Evolutionary conservation across 1,140 invertebrate species (phyloP), one percentile per base, ranked within the genome.

Genomic region (Drosophila melanica): DNA sequence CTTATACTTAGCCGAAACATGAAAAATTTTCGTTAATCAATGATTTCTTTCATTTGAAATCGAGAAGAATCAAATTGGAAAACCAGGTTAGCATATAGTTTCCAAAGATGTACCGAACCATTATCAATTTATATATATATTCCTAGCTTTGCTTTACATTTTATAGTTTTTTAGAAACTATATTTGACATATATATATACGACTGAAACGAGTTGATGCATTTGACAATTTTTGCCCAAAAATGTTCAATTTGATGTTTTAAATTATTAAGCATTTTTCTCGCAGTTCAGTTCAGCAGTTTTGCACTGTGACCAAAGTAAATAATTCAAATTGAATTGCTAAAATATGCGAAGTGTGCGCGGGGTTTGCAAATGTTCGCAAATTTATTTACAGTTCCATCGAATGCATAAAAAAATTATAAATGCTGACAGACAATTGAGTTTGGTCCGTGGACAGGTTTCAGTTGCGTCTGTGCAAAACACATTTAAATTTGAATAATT

Each of bases 261-360:
- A 58, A 37, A 67, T 67, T 39, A 37, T 67, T 63, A n/a, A 41
- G 37, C 37, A 54, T 54, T 54, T 54, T 41, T 8, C 12, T 27
- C 37, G 50, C 45, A 42, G 65, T 35, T 59, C 45, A 42, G 65
- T 35, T 59, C 55, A 51, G 41, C 55, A 35, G 16, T 60, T 67
- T 50, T 41, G 11, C 37, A 39, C 12, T 41, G 18, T 11, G 47
- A 51, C 9, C 30, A 18, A 35, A 30, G 53, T 81, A 63, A 81
- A 81, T 81, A 79, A 82, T 84, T 84, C 76, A 82, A 67, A 75
- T 59, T 41, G 58, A 75, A 79, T 75, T 84, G 62, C 58, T 77
- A 62, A 77, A 81, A 81, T 81, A 65, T 81, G 59, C 68, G 66
- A 42, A 74, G 53, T 57, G 76, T 74, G 50, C 33, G 18, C 72